Evolutionary conservation across 2,113 vertebrate species (phyloP), one percentile per base, ranked within the genome.

Genomic region (Cichladusa arquata): DNA sequence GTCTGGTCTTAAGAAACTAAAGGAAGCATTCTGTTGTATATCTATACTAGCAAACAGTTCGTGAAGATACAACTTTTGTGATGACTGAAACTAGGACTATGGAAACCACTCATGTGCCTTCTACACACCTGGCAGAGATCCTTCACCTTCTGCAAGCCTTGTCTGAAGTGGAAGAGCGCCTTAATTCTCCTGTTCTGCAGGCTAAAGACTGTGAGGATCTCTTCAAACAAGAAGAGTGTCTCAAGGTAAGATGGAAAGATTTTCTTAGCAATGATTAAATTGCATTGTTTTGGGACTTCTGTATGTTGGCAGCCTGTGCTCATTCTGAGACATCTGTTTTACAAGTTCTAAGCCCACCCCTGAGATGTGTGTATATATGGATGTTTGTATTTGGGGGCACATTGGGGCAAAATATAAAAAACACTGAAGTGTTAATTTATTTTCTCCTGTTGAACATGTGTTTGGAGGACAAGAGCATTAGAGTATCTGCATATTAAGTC

Each of bases 181-280:
- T 99, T 96, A 99, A 98, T 97, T 98, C 99, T 91, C 98, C 99
- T 24, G 98, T 98, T 84, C 98, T 99, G 95, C 98, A 98, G 98
- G 98, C 98, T 47, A 98, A 98, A 62, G 98, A 98, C 40, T 99
- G 92, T 96, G 98, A 99, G 92, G 98, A 99, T 94, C 98, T 99
- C 92, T 98, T 98, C 84, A 99, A 98, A 95, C 99, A 99, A 92
- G 99, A 99, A 77, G 98, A 98, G 47, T 99, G 98, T 97, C 98
- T 99, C 83, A 98, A 99, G 99, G 99, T 99, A 98, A 98, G 98
- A 83, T 6, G 29, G 58, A 83, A 86, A 18, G 8, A 25, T 67
- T 91, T 94, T 65, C 42, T 72, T 85, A 23, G 11, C 12, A 15
- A 3, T 4, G 0, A 12, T 14, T 69, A 13, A 1, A 26, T 79